Percentiles rank a stretch among this genome's conserved stretches.
Evolutionary conservation across 2,888 invertebrate genomes (phyloP).

Genomic region (Epinotia nisella): DNA sequence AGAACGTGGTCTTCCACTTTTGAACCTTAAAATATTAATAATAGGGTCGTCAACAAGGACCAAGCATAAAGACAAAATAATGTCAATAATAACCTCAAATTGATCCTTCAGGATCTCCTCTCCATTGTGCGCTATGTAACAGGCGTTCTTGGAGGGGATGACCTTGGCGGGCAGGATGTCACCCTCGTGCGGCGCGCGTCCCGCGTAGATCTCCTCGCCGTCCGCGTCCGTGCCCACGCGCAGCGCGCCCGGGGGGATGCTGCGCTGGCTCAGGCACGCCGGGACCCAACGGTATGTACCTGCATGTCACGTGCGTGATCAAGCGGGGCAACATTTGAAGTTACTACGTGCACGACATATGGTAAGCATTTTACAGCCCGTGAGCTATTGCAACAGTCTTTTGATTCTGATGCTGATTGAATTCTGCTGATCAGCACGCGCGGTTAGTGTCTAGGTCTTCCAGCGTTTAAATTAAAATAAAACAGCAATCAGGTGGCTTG

Average conservation of each 20-base stretch:
- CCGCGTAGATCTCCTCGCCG: slow-evolving; percentile 89
- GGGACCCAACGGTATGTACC: slow-evolving; percentile 83
- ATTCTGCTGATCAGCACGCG: too few species aligned
- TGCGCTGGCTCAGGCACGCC: slow-evolving; percentile 77
- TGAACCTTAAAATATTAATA: too few species aligned
- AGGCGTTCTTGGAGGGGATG: slow-evolving; percentile 86
- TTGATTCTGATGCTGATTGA: too few species aligned
- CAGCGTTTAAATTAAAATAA: too few species aligned
- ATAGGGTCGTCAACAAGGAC: too few species aligned
- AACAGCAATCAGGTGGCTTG: too few species aligned
- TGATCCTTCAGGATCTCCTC: slow-evolving; percentile 86
- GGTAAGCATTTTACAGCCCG: too few species aligned
- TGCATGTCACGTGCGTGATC: slow-evolving; percentile 49
- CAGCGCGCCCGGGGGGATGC: slow-evolving; percentile 79
- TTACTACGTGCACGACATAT: neutral
- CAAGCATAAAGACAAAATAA: neutral
- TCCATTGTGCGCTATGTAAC: slow-evolving; percentile 86
- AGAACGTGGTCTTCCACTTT: too few species aligned
- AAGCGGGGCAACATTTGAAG: neutral
- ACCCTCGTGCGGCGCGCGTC: slow-evolving; percentile 87
- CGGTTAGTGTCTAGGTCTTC: too few species aligned
- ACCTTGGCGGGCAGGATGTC: slow-evolving; percentile 88
- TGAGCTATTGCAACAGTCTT: too few species aligned
- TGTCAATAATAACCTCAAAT: slow-evolving; percentile 82
- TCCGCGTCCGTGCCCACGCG: slow-evolving; percentile 88